Conservation (phyloP, 1,140 invertebrate genomes). For the Araneus ventricosus region DNA sequence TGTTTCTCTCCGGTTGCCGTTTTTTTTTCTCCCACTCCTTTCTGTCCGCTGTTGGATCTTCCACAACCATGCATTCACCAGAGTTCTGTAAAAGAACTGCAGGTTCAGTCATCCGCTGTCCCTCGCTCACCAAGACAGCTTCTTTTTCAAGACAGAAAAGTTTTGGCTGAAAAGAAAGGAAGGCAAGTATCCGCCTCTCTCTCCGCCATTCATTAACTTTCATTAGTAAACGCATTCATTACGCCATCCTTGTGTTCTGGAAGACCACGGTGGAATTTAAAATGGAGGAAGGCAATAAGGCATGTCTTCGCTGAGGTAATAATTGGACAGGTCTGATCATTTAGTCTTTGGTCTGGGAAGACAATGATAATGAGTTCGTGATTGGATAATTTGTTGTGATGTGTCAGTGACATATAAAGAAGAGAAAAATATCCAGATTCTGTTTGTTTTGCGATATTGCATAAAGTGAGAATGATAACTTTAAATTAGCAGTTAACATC, state of each 20-base stretch:
- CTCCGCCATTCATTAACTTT: constrained; percentile 46
- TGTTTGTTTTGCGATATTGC: too few species aligned
- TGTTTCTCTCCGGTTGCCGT: neutral
- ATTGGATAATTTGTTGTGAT: neutral
- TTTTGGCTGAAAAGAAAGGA: neutral
- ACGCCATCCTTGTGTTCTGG: neutral
- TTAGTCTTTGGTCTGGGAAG: neutral
- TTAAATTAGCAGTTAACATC: too few species aligned
- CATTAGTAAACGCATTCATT: constrained; percentile 44
- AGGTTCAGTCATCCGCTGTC: constrained; percentile 6
- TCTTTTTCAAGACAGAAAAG: constrained; percentile 13
- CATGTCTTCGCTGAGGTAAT: neutral
- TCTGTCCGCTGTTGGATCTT: constrained; percentile 13
- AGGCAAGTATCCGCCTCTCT: neutral
- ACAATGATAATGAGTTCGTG: neutral
- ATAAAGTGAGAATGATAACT: too few species aligned
- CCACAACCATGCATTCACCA: constrained; percentile 3
- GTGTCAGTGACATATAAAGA: too few species aligned
- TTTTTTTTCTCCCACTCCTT: neutral
- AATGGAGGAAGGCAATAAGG: neutral
- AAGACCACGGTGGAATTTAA: constrained; percentile 4
- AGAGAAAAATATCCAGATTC: too few species aligned
- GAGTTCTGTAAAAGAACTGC: constrained; percentile 17
- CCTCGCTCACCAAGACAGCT: neutral
- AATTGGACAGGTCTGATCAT: neutral